These are phyloP conservation scores for Ephestia elutella DNA, from an alignment of 1,140 invertebrate genomes.

Conservation along the genomic window DNA sequence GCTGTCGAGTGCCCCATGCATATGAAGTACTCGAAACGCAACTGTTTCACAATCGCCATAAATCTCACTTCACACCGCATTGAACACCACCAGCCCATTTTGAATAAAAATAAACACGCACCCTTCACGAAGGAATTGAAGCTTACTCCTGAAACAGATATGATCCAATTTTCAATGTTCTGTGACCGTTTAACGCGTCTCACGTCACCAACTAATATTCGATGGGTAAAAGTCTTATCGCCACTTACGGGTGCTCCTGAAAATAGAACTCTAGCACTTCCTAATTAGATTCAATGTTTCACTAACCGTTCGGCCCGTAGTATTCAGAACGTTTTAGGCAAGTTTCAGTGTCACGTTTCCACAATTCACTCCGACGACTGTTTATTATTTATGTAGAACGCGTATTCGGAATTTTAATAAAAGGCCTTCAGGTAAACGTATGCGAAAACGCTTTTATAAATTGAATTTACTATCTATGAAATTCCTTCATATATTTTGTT, in stretches of 20 bases:
- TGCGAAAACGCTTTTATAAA: conserved; percentile 10
- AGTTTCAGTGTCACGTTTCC: conserved; percentile 49
- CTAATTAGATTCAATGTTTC: conserved; percentile 25
- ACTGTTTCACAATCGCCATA: conserved; percentile 50
- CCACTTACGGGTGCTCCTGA: conserved; percentile 19
- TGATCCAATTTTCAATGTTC: conserved; percentile 34
- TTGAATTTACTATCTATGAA: conserved; percentile 12
- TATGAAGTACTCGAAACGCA: conserved; percentile 44
- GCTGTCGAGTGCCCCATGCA: conserved; percentile 43
- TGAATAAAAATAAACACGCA: conserved; percentile 47
- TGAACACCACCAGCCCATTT: conserved; percentile 37
- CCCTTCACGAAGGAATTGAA: conserved; percentile 30
- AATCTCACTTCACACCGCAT: conserved; percentile 53
- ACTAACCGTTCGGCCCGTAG: conserved; percentile 10
- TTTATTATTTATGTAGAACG: conserved; percentile 45
- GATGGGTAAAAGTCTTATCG: conserved; percentile 42
- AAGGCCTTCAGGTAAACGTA: conserved; percentile 13
- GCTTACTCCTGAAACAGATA: conserved; percentile 33
- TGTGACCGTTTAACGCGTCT: conserved; percentile 45
- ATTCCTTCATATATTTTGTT: conserved; percentile 6
- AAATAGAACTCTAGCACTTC: conserved; percentile 36
- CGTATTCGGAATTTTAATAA: conserved; percentile 30
- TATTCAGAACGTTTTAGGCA: conserved; percentile 31
- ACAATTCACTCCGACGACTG: conserved; percentile 38
- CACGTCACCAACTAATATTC: conserved; percentile 50